phyloP scores from a whole-genome alignment of 2,888 invertebrate genomes.

The Protonemura montana region DNA sequence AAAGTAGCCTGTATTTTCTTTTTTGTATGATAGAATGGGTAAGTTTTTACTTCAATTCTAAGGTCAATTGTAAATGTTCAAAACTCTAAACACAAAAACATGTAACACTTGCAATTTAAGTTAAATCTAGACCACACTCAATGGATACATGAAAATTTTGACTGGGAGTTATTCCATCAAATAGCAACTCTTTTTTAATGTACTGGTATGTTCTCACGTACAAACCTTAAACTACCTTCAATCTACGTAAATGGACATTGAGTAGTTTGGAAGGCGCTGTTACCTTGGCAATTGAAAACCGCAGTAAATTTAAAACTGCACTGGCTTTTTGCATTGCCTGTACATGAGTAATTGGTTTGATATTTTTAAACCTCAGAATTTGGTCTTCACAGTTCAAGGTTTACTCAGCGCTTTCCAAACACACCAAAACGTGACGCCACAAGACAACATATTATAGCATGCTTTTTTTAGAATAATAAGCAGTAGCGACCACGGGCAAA shows the following conservation, averaged over 20 bases:
- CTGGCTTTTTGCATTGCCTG: no score
- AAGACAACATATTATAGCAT: conserved; percentile 3
- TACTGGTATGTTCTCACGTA: neutral
- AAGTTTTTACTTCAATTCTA: no score
- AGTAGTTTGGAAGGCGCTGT: neutral
- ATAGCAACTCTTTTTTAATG: neutral
- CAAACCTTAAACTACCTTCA: neutral
- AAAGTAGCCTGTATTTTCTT: neutral
- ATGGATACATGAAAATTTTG: conserved; percentile 17
- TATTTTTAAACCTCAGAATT: no score
- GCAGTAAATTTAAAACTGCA: no score
- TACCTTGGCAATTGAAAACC: no score
- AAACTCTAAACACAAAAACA: no score
- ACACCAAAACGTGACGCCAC: neutral
- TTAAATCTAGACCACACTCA: neutral
- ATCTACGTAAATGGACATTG: neutral
- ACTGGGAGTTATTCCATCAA: neutral
- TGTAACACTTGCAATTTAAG: no score
- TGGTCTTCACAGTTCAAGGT: neutral
- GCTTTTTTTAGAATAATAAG: conserved; percentile 47
- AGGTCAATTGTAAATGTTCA: no score
- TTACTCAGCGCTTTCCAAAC: neutral
- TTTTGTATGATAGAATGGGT: neutral
- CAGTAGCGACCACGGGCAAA: conserved; percentile 52
- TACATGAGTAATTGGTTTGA: no score